phyloP scores from a whole-genome alignment of 2,113 vertebrate species.

The Stegastes partitus region DNA sequence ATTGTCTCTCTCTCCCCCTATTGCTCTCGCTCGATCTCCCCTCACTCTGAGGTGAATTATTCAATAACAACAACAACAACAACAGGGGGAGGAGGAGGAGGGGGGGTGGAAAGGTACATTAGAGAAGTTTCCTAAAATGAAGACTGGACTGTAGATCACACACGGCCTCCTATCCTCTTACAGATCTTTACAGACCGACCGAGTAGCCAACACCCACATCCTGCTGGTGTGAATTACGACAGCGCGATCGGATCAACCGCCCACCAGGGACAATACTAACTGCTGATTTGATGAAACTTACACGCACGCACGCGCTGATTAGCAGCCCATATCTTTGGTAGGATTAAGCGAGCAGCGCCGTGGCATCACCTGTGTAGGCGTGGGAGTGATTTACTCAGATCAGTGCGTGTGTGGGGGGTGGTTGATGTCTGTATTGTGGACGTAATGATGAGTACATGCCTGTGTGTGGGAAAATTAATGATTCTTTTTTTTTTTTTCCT shows the following conservation, averaged over 20 bases:
- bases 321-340: conserved; percentile 53
- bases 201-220: conserved; percentile 36
- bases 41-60: conserved; percentile 65
- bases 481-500: neutral
- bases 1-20: conserved; percentile 32
- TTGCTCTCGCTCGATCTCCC: conserved; percentile 20
- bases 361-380: conserved; percentile 61
- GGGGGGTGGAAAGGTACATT: conserved; percentile 39
- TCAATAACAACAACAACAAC: conserved; percentile 44
- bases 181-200: conserved; percentile 46
- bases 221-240: conserved; percentile 61
- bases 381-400: conserved; percentile 57
- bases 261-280: conserved; percentile 70
- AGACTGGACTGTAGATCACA: conserved; percentile 54
- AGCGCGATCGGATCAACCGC: conserved; percentile 44
- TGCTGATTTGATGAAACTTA: conserved; percentile 74
- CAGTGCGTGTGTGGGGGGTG: conserved; percentile 8
- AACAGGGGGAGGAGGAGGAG: conserved; percentile 1
- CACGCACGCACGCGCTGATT: conserved; percentile 46
- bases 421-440: conserved; percentile 21
- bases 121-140: conserved; percentile 67
- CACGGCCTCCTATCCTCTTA: no score
- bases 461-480: neutral
- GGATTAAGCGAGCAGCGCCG: conserved; percentile 63
- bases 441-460: conserved; percentile 7